Evolutionary conservation across 2,888 invertebrate genomes (phyloP).

Genomic region (Eudemis profundana): DNA sequence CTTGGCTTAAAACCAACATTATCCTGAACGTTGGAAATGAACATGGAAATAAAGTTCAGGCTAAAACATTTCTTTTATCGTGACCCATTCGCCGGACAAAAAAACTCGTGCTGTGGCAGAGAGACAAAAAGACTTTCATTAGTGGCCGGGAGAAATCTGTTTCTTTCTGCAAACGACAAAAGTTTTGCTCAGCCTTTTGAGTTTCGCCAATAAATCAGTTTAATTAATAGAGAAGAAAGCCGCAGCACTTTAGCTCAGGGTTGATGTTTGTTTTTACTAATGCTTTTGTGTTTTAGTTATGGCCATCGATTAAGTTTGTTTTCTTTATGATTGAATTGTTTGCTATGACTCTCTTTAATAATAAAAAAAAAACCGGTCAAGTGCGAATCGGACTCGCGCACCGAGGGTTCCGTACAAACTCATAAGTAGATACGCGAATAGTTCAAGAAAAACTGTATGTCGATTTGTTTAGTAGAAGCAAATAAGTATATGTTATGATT

Average conservation of each 20-base stretch:
- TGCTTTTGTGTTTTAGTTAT: conserved; percentile 52
- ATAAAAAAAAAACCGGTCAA: too few species aligned
- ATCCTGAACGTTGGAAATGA: conserved; percentile 46
- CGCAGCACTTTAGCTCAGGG: conserved; percentile 66
- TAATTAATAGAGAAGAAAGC: conserved; percentile 80
- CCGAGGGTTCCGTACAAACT: too few species aligned
- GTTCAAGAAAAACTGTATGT: too few species aligned
- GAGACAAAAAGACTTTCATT: conserved; percentile 71
- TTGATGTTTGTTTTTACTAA: conserved; percentile 57
- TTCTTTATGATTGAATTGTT: background rate
- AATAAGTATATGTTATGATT: too few species aligned
- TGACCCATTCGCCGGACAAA: conserved; percentile 53
- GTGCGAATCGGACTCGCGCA: too few species aligned
- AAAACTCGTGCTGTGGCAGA: conserved; percentile 54
- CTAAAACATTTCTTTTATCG: conserved; percentile 57
- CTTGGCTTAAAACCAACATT: conserved; percentile 1
- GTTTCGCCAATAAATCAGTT: conserved; percentile 77
- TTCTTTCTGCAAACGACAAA: conserved; percentile 75
- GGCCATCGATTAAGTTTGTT: background rate
- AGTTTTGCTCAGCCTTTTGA: conserved; percentile 69
- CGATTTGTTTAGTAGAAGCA: too few species aligned
- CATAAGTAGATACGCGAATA: too few species aligned
- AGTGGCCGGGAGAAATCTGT: conserved; percentile 67
- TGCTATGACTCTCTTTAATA: too few species aligned
- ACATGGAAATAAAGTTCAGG: conserved; percentile 57